Base-by-base conservation (phyloP, 2,888 invertebrate species). In the Drosophila neutralis region DNA sequence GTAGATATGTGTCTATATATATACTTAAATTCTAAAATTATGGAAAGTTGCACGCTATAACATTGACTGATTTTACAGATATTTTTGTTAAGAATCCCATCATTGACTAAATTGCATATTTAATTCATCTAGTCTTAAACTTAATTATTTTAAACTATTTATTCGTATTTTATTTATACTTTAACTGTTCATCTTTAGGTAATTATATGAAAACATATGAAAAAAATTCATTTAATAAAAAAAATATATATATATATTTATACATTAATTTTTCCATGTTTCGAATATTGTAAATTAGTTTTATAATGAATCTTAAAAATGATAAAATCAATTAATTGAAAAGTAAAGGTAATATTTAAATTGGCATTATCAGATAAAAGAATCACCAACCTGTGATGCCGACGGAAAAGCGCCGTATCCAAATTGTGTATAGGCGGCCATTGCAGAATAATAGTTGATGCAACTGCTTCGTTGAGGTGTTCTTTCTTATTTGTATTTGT, bases 391-490 rank as follows among this genome's bases (percentile, higher is more conserved):
- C 97, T 97, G 98, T 91, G 97, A 96, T 93, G 97, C 97, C 95
- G 97, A 95, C 95, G 97, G 97, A 95, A 97, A 97, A 91, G 90
- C 89, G 73, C 97, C 95, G 94, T 97, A 98, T 94, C 97, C 97
- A 94, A 97, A 97, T 94, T 98, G 97, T 93, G 97, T 95, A 94
- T 98, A 98, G 91, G 97, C 97, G 93, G 97, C 93, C 93, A 93
- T 93, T 82, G 70, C 45, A 68, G 52, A n/a, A 56, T 48, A 42
- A n/a, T 38, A 51, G 31, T 27, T 33, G 29, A 36, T 29, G 45
- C 48, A 45, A 45, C n/a, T 18, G 63, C 38, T 54, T 54, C 52
- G 8, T 40, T 48, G 2, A 42, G 40, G 10, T 63, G 18, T n/a
- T 48, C 1, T 42, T 40, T 29, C 11, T n/a, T 29, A 21, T n/a